Evolutionary conservation across 2,888 invertebrate species (phyloP), one percentile per base, ranked within the genome.

Genomic region (Standfussiana lucernea): DNA sequence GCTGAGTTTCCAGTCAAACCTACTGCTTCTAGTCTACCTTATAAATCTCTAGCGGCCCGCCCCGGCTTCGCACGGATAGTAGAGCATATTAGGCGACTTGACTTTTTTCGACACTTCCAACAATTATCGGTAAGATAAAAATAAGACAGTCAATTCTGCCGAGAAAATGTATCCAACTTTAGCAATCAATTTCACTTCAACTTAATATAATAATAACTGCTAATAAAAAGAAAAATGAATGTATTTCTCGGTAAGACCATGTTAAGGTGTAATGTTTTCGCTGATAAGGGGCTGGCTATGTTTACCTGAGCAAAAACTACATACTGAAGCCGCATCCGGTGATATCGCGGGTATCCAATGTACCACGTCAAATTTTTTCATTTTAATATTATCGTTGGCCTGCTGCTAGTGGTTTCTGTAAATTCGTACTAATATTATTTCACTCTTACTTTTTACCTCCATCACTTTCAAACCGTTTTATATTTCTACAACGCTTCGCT

Each of bases 241-340:
- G 65, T 59, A 50, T 62, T 84, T 82, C 72, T 64, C 53, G 24
- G 68, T 80, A 82, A 37, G 64, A 1, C 80, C 80, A 70, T 76
- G 76, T 80, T 18, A 37, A 78, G 73, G 66, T 67, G 47, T 69
- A 77, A 83, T 67, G 56, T 72, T 78, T 62, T 68, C 75, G 67
- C 80, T 84, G 87, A 80, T 87, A 84, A 86, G 78, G 78, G 13
- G 8, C 72, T 64, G 56, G 69, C 59, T 53, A 67, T 75, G 67
- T 80, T 84, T 80, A 77, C 45, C 32, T 24, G 50, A 24, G 72
- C 77, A 87, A 87, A 87, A 87, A 81, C 45, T 70, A 21, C 67
- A 77, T 72, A 68, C 74, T 71, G 71, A 84, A 78, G 86, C 79
- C 64, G 79, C 80, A 84, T 87, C 87, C 86, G 86, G 84, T 66